A percentile compares a stretch with the other conserved stretches of the same genome.
Conservation (phyloP, 2,888 invertebrate genomes). For the Noctua janthina region DNA sequence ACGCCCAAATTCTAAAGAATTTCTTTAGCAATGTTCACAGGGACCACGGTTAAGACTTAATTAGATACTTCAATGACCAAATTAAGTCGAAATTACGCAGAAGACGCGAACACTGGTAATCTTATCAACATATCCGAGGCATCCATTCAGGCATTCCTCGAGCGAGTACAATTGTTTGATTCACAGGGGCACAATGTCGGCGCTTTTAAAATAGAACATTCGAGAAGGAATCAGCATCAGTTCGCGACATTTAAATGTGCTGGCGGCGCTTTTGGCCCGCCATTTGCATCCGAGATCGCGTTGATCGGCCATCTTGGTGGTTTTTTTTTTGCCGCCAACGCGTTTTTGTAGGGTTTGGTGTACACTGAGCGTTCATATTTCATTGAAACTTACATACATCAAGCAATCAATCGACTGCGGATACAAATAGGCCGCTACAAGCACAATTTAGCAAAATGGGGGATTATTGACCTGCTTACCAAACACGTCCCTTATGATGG, state of each 20-base stretch:
- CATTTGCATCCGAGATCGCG: constrained; percentile 88
- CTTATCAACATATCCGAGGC: constrained; percentile 67
- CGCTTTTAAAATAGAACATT: constrained; percentile 83
- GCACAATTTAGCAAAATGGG: not conserved
- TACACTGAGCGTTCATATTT: constrained; percentile 61
- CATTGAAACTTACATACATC: not conserved
- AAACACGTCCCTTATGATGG: not conserved
- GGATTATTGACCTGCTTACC: not conserved
- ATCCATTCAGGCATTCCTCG: constrained; percentile 69
- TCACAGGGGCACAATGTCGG: constrained; percentile 73
- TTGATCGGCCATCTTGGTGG: constrained; percentile 83
- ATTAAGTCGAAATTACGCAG: constrained; percentile 58
- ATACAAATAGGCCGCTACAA: not conserved
- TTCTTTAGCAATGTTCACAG: constrained; percentile 23
- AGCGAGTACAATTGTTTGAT: constrained; percentile 72
- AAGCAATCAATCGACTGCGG: not conserved
- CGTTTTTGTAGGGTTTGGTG: constrained; percentile 57
- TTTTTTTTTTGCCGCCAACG: constrained; percentile 80
- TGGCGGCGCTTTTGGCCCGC: constrained; percentile 86
- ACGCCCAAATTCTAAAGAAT: constrained; percentile 34
- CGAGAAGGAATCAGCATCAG: constrained; percentile 76
- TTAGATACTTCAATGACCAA: constrained; percentile 60
- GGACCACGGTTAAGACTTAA: constrained; percentile 54
- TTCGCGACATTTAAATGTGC: constrained; percentile 87
- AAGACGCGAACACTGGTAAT: constrained; percentile 60